Base-by-base conservation (phyloP, 1,140 invertebrate genomes). In the Cataglyphis hispanica region DNA sequence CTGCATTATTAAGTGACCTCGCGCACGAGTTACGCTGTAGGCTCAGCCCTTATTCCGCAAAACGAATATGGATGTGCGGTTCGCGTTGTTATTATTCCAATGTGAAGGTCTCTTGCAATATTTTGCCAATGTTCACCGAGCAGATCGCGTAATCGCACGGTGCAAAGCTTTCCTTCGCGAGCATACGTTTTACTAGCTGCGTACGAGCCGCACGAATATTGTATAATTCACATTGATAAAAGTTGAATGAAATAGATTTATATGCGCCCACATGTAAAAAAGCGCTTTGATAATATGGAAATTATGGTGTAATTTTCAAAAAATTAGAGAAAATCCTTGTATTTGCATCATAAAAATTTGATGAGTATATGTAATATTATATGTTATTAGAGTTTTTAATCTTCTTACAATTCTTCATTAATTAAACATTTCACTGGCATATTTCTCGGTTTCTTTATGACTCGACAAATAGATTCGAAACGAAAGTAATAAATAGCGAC, bases 1-100 rank as follows among this genome's bases (percentile, higher is more conserved):
- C 84, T 93, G 89, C 89, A 93, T 93, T 93, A 93, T 93, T 93
- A 92, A 93, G 86, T 91, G 90, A 84, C 67, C 86, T 61, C 60
- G 84, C 81, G 88, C 86, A 87, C 84, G 75, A 92, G 91, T 90
- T 92, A 88, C 84, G 70, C 67, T 86, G 75, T 89, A 85, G 85
- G 87, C 84, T 78, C 67, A 72, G 46, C 53, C 81, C 61, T 84
- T 83, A 64, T 83, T 67, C 63, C 70, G 50, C 66, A 83, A 60
- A 89, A 92, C 84, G 90, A 86, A 91, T 91, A 88, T 90, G 81
- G 60, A 90, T 90, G 74, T 77, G 67, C 85, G 72, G 70, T 74
- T 67, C 34, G 61, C 84, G 77, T 53, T 46, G 66, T 81, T 88
- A 88, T 88, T 89, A 76, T 89, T 86, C 74, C 50, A 4, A 80